These are phyloP conservation scores for Nomada lathburiana DNA, from an alignment of 2,888 invertebrate species.

Conservation along the genomic window DNA sequence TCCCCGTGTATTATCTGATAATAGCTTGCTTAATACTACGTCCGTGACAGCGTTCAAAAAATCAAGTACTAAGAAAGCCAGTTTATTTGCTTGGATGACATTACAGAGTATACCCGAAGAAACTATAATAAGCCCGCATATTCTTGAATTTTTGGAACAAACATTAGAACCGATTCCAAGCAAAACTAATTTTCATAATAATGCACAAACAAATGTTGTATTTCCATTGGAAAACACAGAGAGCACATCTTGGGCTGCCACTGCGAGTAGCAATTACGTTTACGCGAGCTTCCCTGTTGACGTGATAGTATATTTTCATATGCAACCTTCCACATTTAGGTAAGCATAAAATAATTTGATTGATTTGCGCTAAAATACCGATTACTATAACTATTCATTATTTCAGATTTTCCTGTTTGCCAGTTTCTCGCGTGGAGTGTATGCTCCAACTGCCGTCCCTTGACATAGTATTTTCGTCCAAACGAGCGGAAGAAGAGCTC, in stretches of 20 bases:
- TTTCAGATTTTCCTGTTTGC: constrained; percentile 95
- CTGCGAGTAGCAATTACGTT: constrained; percentile 87
- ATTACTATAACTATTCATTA: not conserved
- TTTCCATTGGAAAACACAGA: constrained; percentile 80
- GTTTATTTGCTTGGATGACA: constrained; percentile 97
- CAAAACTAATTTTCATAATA: constrained; percentile 85
- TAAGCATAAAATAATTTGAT: constrained; percentile 42
- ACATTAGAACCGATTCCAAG: constrained; percentile 97
- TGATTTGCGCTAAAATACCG: not conserved
- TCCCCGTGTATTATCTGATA: constrained; percentile 83
- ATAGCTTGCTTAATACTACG: constrained; percentile 77
- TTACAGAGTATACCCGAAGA: constrained; percentile 98
- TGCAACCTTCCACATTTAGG: constrained; percentile 97
- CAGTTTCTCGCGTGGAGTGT: constrained; percentile 97
- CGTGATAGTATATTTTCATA: constrained; percentile 99
- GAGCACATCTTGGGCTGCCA: constrained; percentile 82
- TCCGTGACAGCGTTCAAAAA: constrained; percentile 83
- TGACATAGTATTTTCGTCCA: constrained; percentile 98
- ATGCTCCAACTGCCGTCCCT: constrained; percentile 98
- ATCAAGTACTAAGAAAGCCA: constrained; percentile 92
- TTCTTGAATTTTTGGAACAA: constrained; percentile 98
- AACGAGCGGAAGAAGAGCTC: constrained; percentile 92
- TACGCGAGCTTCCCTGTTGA: constrained; percentile 99
- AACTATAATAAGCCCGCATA: constrained; percentile 98
- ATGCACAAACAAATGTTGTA: constrained; percentile 75